Conservation (phyloP, 2,888 invertebrate genomes). For the Prenolepis imparis region DNA sequence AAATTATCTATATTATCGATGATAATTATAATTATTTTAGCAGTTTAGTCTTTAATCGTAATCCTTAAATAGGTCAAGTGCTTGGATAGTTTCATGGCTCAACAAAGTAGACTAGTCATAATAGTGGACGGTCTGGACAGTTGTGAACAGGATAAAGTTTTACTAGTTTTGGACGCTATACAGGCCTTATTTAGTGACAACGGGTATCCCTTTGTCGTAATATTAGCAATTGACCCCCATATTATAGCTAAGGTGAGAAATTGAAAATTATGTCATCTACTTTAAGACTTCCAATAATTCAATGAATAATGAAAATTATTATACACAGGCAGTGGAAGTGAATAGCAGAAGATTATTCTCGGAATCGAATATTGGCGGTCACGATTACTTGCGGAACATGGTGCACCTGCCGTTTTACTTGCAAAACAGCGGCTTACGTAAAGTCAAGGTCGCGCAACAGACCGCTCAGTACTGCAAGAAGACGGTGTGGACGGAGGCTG, state of each 20-base stretch:
- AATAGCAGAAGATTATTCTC: slow-evolving; percentile 95
- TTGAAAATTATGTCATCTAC: not conserved
- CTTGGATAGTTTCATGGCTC: slow-evolving; percentile 96
- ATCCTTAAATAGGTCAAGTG: slow-evolving; percentile 91
- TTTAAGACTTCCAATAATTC: not conserved
- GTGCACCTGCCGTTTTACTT: slow-evolving; percentile 99
- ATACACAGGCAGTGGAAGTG: slow-evolving; percentile 93
- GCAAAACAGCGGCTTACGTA: slow-evolving; percentile 97
- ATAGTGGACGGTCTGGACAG: slow-evolving; percentile 99
- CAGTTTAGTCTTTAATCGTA: slow-evolving; percentile 58
- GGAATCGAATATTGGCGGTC: slow-evolving; percentile 97
- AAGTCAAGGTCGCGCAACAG: slow-evolving; percentile 95
- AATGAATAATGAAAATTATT: not conserved
- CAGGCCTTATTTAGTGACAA: slow-evolving; percentile 98
- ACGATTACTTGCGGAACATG: slow-evolving; percentile 97
- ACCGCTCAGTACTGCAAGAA: slow-evolving; percentile 88
- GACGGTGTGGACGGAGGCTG: slow-evolving; percentile 87
- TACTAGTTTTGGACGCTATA: slow-evolving; percentile 97
- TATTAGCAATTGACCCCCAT: slow-evolving; percentile 99
- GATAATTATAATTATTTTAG: slow-evolving; percentile 43
- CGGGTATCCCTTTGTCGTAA: slow-evolving; percentile 97
- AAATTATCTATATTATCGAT: slow-evolving; percentile 47
- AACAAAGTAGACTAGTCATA: slow-evolving; percentile 97
- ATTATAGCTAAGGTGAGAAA: slow-evolving; percentile 96
- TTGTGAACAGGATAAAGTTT: slow-evolving; percentile 98